Base-by-base conservation (phyloP, 2,888 invertebrate genomes). In the Pelosia muscerda region DNA sequence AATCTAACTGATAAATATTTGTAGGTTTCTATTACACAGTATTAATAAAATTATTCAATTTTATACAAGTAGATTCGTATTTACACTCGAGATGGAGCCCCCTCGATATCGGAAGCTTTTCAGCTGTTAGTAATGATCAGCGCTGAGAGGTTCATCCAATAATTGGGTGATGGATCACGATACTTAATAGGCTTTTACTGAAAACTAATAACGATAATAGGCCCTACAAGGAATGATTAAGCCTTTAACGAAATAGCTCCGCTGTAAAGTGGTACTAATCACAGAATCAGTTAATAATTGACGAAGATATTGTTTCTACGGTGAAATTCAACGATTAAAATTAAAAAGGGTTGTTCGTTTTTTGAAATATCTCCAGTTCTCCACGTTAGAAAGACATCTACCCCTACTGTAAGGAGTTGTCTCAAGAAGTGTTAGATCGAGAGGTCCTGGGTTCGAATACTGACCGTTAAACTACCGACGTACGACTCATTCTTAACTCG, bases 101-200 rank as follows among this genome's bases (percentile, higher is more conserved):
- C 9, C n/a, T 49, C 49, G 49, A 49, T 49, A n/a, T 49, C n/a
- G 59, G 38, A 23, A 25, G 38, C 34, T 38, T 13, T 59, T 38
- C 23, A 59, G 38, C 59, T 25, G 34, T 59, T 38, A 23, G 25
- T 38, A 38, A 13, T 15, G 23, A 38, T 38, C 38, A 59, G 23
- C 25, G 19, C 15, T 28, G 28, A 49, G 61, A 13, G 28, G 61
- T 49, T 61, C n/a, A 2, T 26, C 23, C 34, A 38, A 26, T 59
- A 59, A 65, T 69, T 69, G 57, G 25, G 57, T 62, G 57, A 63
- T 54, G 62, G 65, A 65, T 69, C 57, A 58, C 54, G 23, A 13
- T 19, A 42, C 15, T 59, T 67, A 67, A 71, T 64, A 67, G 62
- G 67, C 68, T 65, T 65, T 65, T 13, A 56, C 65, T 63, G 26